Base-by-base conservation (phyloP, 2,797 vertebrate species). In the Tragelaphus oryx region DNA sequence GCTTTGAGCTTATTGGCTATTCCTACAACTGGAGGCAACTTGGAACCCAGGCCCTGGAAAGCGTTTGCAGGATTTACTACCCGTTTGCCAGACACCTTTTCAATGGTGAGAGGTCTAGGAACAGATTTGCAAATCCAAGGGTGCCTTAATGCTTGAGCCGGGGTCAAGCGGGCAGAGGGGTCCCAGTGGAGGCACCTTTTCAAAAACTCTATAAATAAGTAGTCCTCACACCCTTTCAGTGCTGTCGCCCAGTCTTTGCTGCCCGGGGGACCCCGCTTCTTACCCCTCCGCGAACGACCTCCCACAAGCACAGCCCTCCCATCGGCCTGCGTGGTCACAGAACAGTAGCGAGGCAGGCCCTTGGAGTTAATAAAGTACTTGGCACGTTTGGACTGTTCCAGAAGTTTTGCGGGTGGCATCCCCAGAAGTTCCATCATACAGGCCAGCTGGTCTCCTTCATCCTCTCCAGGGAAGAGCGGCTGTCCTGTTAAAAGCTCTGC, bases 341-440 rank as follows among this genome's bases (percentile, higher is more conserved):
- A 99, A 93, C 99, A 99, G 98, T 99, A 99, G 60, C 99, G 99
- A 5, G 99, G 99, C 46, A 99, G 99, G 75, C 99, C 99, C 98
- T 99, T 99, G 62, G 99, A 99, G 98, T 98, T 99, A 98, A 99
- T 99, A 96, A 99, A 99, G 99, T 99, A 99, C 98, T 99, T 99
- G 97, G 99, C 99, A 96, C 99, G 98, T 80, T 99, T 99, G 97
- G 99, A 99, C 95, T 99, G 99, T 83, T 99, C 99, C 97, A 99
- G 97, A 41, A 99, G 98, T 98, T 99, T 99, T 96, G 99, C 98
- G 1, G 99, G 99, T 0, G 99, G 99, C 98, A 99, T 99, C 18
- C 99, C 99, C n/a, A 99, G 98, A 9, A 99, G 98, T 96, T 99
- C 99, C 99, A 99, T 99, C 98, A 99, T 99, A 2, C 99, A 99